Base-by-base conservation (phyloP, 2,113 vertebrate genomes). In the Gavialis gangeticus region DNA sequence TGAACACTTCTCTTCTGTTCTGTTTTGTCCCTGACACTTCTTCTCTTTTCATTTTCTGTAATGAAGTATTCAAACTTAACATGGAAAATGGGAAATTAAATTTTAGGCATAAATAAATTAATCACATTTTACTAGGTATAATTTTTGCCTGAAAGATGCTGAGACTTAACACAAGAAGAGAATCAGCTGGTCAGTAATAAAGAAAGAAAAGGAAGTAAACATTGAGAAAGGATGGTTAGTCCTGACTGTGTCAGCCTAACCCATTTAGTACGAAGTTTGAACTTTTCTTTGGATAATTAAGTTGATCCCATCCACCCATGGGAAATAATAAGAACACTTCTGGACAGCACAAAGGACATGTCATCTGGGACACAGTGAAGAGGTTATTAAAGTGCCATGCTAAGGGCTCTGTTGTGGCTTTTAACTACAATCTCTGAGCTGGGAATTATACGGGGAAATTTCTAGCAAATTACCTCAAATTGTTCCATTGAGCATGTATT, bases 31-130 rank as follows among this genome's bases (percentile, higher is more conserved):
- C 15, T 75, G 57, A 59, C 10, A 5, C 71, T 89, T 60, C 84
- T 27, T 76, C 55, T 75, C 69, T 21, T 69, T 12, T 73, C 79
- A 59, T 0, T 79, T 77, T 21, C 12, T 79, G 16, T 13, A 88
- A 92, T 84, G 59, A 19, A 84, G 13, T 25, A 64, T 56, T 57
- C 81, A 90, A 85, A 87, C 84, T 59, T 81, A 82, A 92, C 82
- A 90, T 30, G 78, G 85, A n/a, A 91, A 91, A 80, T 24, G n/a
- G 1, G 5, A 82, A 94, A 88, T 78, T 12, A 62, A 9, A 22
- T 75, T 93, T 88, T 12, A 76, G n/a, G 57, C 19, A 84, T 84
- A 91, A 94, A 84, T 63, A 90, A 90, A 87, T 69, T 9, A 91
- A 60, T 16, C 56, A 87, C 59, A 13, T 64, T 84, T 22, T 84